Evolutionary conservation across 2,113 vertebrate genomes (phyloP).

Genomic region (Indri indri): DNA sequence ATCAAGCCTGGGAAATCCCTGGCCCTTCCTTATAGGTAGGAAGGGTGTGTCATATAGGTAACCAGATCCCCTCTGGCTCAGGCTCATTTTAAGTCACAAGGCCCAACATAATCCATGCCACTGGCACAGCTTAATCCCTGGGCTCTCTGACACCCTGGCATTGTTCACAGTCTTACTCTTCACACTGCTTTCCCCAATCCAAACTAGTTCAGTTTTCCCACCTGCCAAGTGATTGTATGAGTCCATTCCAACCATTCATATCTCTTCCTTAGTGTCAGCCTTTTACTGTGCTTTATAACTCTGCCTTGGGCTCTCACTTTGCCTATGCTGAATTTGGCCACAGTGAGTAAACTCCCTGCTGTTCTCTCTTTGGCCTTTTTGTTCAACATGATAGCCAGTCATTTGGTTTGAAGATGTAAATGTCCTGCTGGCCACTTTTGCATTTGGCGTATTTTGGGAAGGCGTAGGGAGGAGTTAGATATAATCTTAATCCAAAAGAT

Average conservation of each 20-base stretch:
- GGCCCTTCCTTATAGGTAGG: background rate
- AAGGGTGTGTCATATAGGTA: background rate
- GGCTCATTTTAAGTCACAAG: background rate
- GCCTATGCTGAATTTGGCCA: background rate
- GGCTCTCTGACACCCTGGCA: background rate
- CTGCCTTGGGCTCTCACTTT: background rate
- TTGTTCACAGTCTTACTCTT: background rate
- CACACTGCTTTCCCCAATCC: background rate
- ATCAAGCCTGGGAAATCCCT: background rate
- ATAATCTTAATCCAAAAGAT: background rate
- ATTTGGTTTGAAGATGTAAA: background rate
- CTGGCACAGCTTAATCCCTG: background rate
- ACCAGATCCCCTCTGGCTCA: background rate
- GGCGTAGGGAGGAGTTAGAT: background rate
- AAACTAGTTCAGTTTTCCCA: background rate
- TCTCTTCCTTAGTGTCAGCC: background rate
- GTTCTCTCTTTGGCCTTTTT: background rate
- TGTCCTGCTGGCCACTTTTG: slow-evolving; percentile 17
- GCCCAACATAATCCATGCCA: too few species aligned
- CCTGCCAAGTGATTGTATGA: background rate
- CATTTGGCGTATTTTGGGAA: background rate
- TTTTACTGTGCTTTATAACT: background rate
- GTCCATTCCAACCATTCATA: background rate
- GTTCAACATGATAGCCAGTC: background rate
- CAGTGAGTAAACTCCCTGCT: background rate